A percentile compares a stretch with the other conserved stretches of the same genome.
Conservation (phyloP, 2,888 invertebrate species). For the Metopia argyrocephala region DNA sequence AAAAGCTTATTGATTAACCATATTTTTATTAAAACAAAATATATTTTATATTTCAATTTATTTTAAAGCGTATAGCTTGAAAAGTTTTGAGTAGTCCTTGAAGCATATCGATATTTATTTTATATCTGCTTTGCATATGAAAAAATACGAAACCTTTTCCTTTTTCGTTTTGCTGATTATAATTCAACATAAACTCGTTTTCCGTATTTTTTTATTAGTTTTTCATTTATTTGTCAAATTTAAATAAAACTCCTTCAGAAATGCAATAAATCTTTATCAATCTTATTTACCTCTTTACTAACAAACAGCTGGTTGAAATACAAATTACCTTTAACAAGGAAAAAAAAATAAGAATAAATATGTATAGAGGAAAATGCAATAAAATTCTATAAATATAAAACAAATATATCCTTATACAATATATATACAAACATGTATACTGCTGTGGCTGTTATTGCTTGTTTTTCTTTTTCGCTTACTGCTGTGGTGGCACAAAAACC, state of each 20-base stretch:
- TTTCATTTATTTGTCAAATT: background rate
- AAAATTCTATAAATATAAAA: background rate
- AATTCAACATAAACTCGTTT: too few relatives aligned
- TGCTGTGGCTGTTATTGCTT: too few relatives aligned
- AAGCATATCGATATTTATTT: too few relatives aligned
- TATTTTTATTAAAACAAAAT: too few relatives aligned
- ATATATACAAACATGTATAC: background rate
- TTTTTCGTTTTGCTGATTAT: too few relatives aligned
- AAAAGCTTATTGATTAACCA: too few relatives aligned
- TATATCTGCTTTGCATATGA: too few relatives aligned
- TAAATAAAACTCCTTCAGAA: background rate
- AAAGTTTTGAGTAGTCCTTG: too few relatives aligned
- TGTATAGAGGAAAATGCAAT: background rate
- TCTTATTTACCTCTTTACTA: background rate
- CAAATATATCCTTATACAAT: background rate
- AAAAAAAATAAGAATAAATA: background rate
- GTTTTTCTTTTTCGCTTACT: background rate
- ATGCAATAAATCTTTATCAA: background rate
- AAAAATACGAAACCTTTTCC: too few relatives aligned
- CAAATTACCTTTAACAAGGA: conserved; percentile 16
- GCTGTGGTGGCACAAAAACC: conserved; percentile 4
- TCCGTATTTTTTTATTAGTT: background rate
- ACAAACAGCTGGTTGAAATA: conserved; percentile 6
- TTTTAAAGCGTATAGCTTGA: too few relatives aligned
- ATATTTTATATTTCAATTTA: too few relatives aligned